Evolutionary conservation across 1,140 invertebrate genomes (phyloP), one percentile per base, ranked within the genome.

Genomic region (Orussus abietinus): DNA sequence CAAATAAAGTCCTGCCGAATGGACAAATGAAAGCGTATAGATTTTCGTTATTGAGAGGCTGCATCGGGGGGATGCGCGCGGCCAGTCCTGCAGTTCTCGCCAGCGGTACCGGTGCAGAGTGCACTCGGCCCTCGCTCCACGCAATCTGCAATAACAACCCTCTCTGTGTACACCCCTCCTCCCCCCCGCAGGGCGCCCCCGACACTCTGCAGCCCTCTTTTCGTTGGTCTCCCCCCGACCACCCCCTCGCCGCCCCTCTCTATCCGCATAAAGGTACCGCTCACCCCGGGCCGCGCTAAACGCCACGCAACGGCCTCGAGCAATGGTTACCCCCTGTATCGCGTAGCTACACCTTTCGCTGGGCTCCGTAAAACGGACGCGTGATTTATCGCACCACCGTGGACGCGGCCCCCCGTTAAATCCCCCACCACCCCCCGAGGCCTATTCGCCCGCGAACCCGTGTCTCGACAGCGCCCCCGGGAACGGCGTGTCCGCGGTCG

Each of bases 131-230:
- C 58, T 54, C 54, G 44, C 51, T 52, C 56, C 52, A 55, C 55
- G 57, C 56, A 63, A 61, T 63, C 60, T 63, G 60, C 57, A 63
- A 63, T 63, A 63, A 63, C 60, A 63, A 63, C 58, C 58, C 54
- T 62, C 60, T 50, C 45, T 57, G 54, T 43, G 38, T 55, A 43
- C 49, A 51, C 43, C 37, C 10, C 25, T 9, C 19, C 25, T 19
- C 39, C 21, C 31, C n/a, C 21, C 34, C 21, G 13, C 18, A 20
- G 29, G 12, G 17, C 15, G 29, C 25, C 36, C 18, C 19, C 36
- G 22, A 28, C 34, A n/a, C 22, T 30, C 32, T 12, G 19, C 26
- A 26, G 25, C 20, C 22, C 39, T 31, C 43, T 29, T 31, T 45
- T 36, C 38, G 37, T 35, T 20, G 29, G 34, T 42, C 45, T 42